Evolutionary conservation across 2,888 invertebrate genomes (phyloP).

Genomic region (Ceriagrion tenellum): DNA sequence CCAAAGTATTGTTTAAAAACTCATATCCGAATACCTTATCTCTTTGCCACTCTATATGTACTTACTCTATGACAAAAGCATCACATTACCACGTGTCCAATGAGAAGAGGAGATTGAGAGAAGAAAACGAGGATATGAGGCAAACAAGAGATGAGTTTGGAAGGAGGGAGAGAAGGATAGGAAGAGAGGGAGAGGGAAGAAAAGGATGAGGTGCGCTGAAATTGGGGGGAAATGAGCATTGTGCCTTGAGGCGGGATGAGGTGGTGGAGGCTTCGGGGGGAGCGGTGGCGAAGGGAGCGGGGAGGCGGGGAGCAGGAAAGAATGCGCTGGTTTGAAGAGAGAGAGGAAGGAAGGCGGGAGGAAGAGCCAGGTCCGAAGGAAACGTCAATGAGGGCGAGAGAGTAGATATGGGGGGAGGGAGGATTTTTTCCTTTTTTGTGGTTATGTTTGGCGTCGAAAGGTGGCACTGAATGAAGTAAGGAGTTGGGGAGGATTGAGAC

Average conservation of each 20-base stretch:
- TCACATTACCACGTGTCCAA: too few relatives aligned
- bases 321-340: neutral
- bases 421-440: too few relatives aligned
- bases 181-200: neutral
- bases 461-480: constrained; percentile 45
- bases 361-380: neutral
- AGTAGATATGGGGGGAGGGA: neutral
- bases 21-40: too few relatives aligned
- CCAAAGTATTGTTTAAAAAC: too few relatives aligned
- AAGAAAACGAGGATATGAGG: neutral
- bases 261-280: neutral
- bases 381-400: neutral
- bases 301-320: neutral
- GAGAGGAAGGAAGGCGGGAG: neutral
- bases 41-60: too few relatives aligned
- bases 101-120: too few relatives aligned
- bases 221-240: neutral
- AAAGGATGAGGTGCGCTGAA: neutral
- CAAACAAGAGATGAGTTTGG: neutral
- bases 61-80: too few relatives aligned
- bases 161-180: neutral
- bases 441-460: constrained; percentile 15
- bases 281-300: neutral
- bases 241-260: constrained; percentile 10
- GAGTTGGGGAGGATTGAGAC: neutral